Base-by-base conservation (phyloP, 2,888 invertebrate genomes). In the Malacosoma neustria region DNA sequence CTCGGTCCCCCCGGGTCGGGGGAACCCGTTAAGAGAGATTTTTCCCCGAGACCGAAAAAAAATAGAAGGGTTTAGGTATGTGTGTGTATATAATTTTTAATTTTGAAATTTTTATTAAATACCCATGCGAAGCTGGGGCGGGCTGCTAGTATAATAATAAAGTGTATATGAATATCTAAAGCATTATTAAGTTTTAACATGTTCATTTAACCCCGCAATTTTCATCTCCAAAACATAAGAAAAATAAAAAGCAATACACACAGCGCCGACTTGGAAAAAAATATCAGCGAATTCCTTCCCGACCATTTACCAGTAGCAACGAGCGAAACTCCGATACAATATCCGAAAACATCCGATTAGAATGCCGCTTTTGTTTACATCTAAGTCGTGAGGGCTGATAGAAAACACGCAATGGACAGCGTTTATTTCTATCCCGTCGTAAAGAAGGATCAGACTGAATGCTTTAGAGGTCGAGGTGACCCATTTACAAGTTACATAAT, bases 301-400 rank as follows among this genome's bases (percentile, higher is more conserved):
- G 22, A 22, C 22, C 22, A 22, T 22, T 22, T 22, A 22, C 22
- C 4, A 5, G 4, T 22, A 22, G 6, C 22, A 9, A 22, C 4
- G 22, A 3, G 22, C 5, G 9, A 22, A 22, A 22, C 22, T 22
- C 6, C 22, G 22, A 22, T 22, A 9, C 59, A 60, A 66, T 68
- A 59, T 54, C 46, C 36, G 37, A 45, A 57, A 59, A 49, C 31
- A 46, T 41, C 51, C 42, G 49, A 22, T 54, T 56, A 51, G 57
- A 62, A 56, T 54, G 58, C 61, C 52, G 51, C 51, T 61, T 66
- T 61, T 60, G 59, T 61, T 61, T 64, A 55, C 57, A 51, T 48
- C 47, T 48, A 48, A 45, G 45, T 46, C 55, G 49, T 55, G 45
- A 46, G 46, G 42, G 57, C 51, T 54, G 51, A 58, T 54, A 51